Percentiles rank a stretch among this genome's conserved stretches.
Evolutionary conservation across 1,140 invertebrate species (phyloP).

Genomic region (Drosophila navojoa): DNA sequence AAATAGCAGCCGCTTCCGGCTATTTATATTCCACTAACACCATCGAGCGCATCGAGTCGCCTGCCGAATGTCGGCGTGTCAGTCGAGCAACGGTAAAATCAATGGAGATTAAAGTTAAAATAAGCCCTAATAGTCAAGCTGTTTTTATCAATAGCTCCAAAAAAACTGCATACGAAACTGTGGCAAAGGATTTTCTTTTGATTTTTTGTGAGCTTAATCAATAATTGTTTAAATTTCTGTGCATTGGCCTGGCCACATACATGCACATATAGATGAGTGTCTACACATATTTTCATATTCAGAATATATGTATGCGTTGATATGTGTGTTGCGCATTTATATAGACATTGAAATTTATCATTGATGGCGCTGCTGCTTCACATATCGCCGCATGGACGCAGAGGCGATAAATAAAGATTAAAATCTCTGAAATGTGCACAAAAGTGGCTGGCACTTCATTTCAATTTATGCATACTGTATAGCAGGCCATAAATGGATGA

Average conservation of each 20-base stretch:
- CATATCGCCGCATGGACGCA: slow-evolving; percentile 51
- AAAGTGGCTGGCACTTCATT: slow-evolving; percentile 79
- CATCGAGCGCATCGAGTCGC: slow-evolving; percentile 18
- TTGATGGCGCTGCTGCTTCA: slow-evolving; percentile 46
- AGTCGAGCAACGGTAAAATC: slow-evolving; percentile 15
- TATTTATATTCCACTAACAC: slow-evolving; percentile 34
- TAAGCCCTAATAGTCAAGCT: background rate
- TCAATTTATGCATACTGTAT: slow-evolving; percentile 66
- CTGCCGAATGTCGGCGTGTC: slow-evolving; percentile 4
- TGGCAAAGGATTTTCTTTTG: background rate
- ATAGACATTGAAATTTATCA: slow-evolving; percentile 70
- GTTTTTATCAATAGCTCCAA: background rate
- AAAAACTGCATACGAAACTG: slow-evolving; percentile 6
- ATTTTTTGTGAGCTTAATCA: background rate
- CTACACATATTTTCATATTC: slow-evolving; percentile 2
- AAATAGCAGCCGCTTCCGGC: slow-evolving; percentile 52
- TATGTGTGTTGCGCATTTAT: slow-evolving; percentile 55
- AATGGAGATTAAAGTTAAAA: slow-evolving; percentile 7
- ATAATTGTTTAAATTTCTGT: background rate
- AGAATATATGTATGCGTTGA: slow-evolving; percentile 31
- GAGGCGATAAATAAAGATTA: slow-evolving; percentile 77
- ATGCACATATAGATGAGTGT: slow-evolving; percentile 41
- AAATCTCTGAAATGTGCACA: slow-evolving; percentile 76
- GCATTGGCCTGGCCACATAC: slow-evolving; percentile 51
- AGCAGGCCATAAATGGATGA: slow-evolving; percentile 35